These are phyloP conservation scores for Sialia sialis DNA, from an alignment of 2,113 vertebrate species.

Conservation along the genomic window DNA sequence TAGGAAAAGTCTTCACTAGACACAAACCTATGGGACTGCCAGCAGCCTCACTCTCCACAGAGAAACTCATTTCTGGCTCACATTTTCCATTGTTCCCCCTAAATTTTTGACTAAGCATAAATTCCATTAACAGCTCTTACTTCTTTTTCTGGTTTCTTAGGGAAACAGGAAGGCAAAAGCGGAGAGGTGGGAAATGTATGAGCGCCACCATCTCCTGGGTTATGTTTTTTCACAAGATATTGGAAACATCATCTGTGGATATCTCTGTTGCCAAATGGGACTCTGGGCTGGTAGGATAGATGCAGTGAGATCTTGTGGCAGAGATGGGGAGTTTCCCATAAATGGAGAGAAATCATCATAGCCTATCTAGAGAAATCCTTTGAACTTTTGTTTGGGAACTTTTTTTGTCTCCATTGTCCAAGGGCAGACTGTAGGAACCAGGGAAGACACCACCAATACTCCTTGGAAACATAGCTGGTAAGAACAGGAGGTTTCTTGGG, in stretches of 20 bases:
- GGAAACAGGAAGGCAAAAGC: background rate
- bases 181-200: background rate
- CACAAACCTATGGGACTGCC: background rate
- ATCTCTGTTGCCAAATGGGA: background rate
- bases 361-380: background rate
- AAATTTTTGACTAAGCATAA: background rate
- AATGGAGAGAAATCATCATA: background rate
- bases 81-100: background rate
- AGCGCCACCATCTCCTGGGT: background rate
- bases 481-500: background rate
- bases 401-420: background rate
- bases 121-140: background rate
- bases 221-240: background rate
- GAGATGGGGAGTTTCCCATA: background rate
- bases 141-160: background rate
- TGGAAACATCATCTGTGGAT: background rate
- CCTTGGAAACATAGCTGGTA: background rate
- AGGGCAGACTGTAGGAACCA: background rate
- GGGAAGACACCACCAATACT: background rate
- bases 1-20: background rate
- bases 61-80: background rate
- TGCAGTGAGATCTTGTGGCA: background rate
- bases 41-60: background rate
- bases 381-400: background rate
- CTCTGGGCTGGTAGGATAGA: background rate